phyloP scores from a whole-genome alignment of 2,888 invertebrate species.

The Nowickia ferox region DNA sequence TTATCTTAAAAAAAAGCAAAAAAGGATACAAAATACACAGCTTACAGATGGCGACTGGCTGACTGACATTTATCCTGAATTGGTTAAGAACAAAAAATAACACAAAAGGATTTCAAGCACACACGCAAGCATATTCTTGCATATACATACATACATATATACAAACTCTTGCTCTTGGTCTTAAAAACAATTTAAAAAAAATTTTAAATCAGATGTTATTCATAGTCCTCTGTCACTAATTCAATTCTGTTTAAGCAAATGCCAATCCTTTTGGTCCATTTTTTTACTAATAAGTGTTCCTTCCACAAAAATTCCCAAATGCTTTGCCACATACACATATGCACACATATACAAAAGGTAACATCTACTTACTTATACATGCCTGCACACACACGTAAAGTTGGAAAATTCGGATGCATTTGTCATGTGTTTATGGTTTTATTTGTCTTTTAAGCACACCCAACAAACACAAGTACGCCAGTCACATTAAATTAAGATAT shows the following conservation, averaged over 20 bases:
- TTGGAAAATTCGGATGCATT: constrained; percentile 28
- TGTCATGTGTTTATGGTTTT: background rate
- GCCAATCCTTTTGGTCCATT: constrained; percentile 10
- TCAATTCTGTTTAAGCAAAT: constrained; percentile 38
- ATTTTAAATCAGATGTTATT: constrained; percentile 65
- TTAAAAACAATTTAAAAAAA: background rate
- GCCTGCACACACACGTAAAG: background rate
- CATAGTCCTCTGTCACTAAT: constrained; percentile 49
- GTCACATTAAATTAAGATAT: too few species aligned
- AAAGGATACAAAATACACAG: constrained; percentile 51
- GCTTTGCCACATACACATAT: constrained; percentile 8
- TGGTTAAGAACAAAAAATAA: constrained; percentile 61
- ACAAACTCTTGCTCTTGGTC: too few species aligned
- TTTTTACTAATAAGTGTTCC: constrained; percentile 37
- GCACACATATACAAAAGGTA: too few species aligned
- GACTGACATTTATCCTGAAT: constrained; percentile 64
- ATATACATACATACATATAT: background rate
- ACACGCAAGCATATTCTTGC: background rate
- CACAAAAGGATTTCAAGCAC: constrained; percentile 26
- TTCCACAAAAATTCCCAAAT: constrained; percentile 35
- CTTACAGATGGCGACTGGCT: constrained; percentile 64
- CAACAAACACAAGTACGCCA: too few species aligned
- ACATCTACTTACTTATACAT: background rate
- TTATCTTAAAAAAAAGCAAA: constrained; percentile 3
- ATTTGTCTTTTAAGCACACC: too few species aligned